Evolutionary conservation across 2,113 vertebrate genomes (phyloP).

Genomic region (Sceloporus tristichus): DNA sequence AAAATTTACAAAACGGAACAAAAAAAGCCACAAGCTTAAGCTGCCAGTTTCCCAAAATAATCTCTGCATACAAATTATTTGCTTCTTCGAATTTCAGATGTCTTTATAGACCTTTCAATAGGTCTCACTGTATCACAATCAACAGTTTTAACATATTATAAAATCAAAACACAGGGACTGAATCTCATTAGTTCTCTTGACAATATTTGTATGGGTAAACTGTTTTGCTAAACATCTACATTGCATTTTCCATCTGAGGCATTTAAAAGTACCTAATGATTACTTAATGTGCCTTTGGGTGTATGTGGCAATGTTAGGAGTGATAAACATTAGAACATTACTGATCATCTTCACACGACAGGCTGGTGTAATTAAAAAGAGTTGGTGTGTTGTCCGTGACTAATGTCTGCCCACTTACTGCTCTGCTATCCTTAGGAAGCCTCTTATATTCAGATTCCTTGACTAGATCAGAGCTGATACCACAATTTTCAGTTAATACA

Average conservation of each 20-base stretch:
- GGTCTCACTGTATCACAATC: background rate
- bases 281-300: background rate
- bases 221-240: background rate
- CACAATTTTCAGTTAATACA: background rate
- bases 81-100: background rate
- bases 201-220: background rate
- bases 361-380: background rate
- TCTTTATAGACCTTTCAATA: too few species aligned
- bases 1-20: too few species aligned
- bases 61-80: background rate
- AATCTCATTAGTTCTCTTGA: background rate
- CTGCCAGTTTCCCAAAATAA: background rate
- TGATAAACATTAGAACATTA: too few species aligned
- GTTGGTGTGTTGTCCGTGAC: fast-evolving
- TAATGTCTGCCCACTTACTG: too few species aligned
- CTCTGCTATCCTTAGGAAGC: background rate
- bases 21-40: too few species aligned
- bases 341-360: background rate
- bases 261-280: fast-evolving
- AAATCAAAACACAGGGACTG: background rate
- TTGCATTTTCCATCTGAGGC: background rate
- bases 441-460: background rate
- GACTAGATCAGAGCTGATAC: background rate
- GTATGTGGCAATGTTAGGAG: background rate
- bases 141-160: background rate